Conservation (phyloP, 1,140 invertebrate species). For the Lerema accius region DNA sequence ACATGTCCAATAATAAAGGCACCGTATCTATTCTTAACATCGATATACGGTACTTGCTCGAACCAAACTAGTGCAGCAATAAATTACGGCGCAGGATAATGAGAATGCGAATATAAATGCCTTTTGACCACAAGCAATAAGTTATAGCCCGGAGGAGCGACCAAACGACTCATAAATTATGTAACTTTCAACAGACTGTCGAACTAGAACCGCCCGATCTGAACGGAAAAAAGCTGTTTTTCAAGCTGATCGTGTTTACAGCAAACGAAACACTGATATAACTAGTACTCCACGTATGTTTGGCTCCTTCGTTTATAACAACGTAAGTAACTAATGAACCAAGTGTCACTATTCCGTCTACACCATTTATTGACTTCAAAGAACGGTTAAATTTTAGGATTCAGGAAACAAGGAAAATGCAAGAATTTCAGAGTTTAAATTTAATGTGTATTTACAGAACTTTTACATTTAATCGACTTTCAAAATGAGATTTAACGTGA, state of each 20-base stretch:
- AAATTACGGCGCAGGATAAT: slow-evolving; percentile 20
- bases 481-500: too few relatives aligned
- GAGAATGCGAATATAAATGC: slow-evolving; percentile 29
- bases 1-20: neutral
- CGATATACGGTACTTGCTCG: slow-evolving; percentile 9
- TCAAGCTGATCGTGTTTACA: slow-evolving; percentile 2
- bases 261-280: neutral
- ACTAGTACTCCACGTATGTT: neutral
- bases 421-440: too few relatives aligned
- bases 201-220: neutral
- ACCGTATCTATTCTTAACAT: neutral
- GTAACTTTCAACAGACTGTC: slow-evolving; percentile 18
- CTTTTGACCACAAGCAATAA: slow-evolving; percentile 14
- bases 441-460: too few relatives aligned
- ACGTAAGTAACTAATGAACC: neutral
- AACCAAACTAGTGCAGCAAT: slow-evolving; percentile 22
- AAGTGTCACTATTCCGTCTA: too few relatives aligned
- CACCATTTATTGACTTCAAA: too few relatives aligned
- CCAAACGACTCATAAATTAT: slow-evolving; percentile 31
- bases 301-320: too few relatives aligned
- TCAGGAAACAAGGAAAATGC: too few relatives aligned
- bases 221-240: neutral
- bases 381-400: too few relatives aligned
- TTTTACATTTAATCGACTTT: too few relatives aligned
- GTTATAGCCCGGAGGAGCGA: slow-evolving; percentile 21